Evolutionary conservation across 2,797 vertebrate species (phyloP), one percentile per base, ranked within the genome.

Genomic region (Zalophus californianus): DNA sequence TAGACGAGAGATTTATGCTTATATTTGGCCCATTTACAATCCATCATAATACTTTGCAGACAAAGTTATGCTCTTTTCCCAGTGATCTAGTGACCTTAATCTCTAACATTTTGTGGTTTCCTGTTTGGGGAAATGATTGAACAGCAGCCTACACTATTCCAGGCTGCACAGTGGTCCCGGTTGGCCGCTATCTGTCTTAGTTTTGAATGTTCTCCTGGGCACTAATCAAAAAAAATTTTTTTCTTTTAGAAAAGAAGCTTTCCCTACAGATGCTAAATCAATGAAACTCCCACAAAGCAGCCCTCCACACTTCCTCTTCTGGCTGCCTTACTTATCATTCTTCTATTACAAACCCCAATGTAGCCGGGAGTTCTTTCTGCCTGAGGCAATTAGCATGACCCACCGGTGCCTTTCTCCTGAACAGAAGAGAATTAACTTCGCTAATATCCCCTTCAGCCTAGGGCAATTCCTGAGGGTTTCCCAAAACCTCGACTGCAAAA

Each of bases 61-160:
- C 80, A 90, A 97, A 97, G 80, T 85, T 96, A 41, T 80, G 92
- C 77, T 97, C 94, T 95, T 98, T 98, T 96, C 97, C 93, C 98
- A 98, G 72, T 66, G 96, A 97, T 94, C 93, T 86, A 78, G 83
- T 93, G 98, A 98, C 98, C 96, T 96, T 97, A 96, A 87, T 96
- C 97, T 98, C 96, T 73, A 97, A 95, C 7, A 21, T 89, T 97
- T 97, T 98, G 91, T 91, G 95, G 94, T 98, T 98, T 98, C 98
- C 98, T 98, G 98, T 84, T 27, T 96, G 84, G 95, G 97, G 97
- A 98, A 98, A 93, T 0, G 3, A 94, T 83, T 78, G 86, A 98
- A 94, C 96, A 97, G 95, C 96, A 91, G 90, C 86, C 97, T 95
- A 29, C 21, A 94, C 94, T 97, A 89, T 95, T 97, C 96, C 94